A percentile compares a stretch with the other conserved stretches of the same genome.
These are phyloP conservation scores for Phylloscopus trochilus DNA, from an alignment of 2,113 vertebrate species.

Conservation along the genomic window DNA sequence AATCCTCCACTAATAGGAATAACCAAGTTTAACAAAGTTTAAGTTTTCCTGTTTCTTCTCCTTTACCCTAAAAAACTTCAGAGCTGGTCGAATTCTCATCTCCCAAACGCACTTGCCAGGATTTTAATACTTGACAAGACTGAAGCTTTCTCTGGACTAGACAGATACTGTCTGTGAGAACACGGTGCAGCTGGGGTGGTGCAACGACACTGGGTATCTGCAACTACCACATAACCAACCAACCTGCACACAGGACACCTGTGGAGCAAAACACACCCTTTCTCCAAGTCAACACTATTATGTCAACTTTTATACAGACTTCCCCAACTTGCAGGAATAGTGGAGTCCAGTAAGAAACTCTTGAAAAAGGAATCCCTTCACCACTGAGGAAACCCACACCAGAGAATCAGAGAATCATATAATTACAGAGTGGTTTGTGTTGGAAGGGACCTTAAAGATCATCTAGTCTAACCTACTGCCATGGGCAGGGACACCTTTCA, in stretches of 20 bases:
- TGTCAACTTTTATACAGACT: background rate
- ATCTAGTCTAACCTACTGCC: background rate
- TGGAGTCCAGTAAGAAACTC: background rate
- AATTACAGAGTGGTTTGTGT: background rate
- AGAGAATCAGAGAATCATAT: background rate
- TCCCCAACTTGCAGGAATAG: background rate
- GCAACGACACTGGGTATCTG: accelerated
- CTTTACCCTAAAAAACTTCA: background rate
- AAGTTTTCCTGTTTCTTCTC: background rate
- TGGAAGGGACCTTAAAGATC: background rate
- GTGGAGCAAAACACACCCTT: background rate
- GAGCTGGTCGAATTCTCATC: background rate
- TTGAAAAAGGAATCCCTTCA: background rate
- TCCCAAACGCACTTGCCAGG: background rate
- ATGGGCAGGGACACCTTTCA: background rate
- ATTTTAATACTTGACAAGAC: background rate
- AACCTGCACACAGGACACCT: background rate
- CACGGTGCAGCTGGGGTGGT: background rate
- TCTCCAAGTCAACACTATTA: background rate
- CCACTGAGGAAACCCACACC: background rate
- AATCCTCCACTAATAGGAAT: accelerated
- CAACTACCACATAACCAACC: background rate
- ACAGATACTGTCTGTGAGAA: background rate
- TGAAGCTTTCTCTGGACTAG: background rate
- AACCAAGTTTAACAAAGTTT: background rate